A percentile compares a stretch with the other conserved stretches of the same genome.
Conservation (phyloP, 2,113 vertebrate species). For the Silurus meridionalis region DNA sequence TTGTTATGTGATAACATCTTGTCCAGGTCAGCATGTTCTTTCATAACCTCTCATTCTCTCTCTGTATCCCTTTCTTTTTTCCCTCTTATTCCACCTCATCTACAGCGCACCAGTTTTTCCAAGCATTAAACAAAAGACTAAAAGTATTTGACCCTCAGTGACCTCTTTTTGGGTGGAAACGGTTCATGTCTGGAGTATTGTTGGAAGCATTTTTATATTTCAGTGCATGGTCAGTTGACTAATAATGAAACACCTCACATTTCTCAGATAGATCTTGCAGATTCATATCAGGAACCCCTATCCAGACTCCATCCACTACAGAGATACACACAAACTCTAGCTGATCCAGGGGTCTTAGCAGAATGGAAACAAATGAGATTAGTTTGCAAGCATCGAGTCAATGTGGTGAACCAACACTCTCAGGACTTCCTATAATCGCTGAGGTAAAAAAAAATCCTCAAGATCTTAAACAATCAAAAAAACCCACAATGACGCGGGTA, state of each 20-base stretch:
- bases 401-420: neutral
- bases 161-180: neutral
- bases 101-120: neutral
- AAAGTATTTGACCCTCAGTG: neutral
- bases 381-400: neutral
- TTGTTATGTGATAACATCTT: neutral
- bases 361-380: neutral
- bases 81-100: neutral
- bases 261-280: neutral
- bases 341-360: neutral
- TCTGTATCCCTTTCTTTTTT: neutral
- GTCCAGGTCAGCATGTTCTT: neutral
- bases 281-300: neutral
- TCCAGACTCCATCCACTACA: neutral
- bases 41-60: neutral
- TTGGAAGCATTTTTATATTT: neutral
- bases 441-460: slow-evolving; percentile 8
- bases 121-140: slow-evolving; percentile 15
- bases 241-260: neutral
- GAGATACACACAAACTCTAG: neutral
- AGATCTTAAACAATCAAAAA: neutral
- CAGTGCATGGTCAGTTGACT: neutral
- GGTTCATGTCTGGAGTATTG: neutral
- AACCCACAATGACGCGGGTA: slow-evolving; percentile 14
- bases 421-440: neutral